Percentiles rank a stretch among this genome's conserved stretches.
These are phyloP conservation scores for Tipula vernalis DNA, from an alignment of 2,888 invertebrate genomes.

Conservation along the genomic window DNA sequence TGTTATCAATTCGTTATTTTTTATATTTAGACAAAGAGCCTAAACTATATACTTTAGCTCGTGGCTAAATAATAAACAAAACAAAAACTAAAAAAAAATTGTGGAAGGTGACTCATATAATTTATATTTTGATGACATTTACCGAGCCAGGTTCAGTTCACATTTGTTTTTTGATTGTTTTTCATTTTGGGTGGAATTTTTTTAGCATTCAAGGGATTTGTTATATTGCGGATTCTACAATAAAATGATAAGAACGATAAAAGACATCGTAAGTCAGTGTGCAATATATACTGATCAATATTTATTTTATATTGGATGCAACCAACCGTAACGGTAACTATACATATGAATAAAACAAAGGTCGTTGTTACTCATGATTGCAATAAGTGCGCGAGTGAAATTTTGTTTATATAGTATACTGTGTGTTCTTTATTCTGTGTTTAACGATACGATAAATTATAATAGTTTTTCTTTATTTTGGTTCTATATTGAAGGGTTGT, in stretches of 20 bases:
- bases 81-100: neutral
- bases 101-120: neutral
- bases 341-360: neutral
- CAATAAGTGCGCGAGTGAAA: neutral
- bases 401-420: no score
- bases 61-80: neutral
- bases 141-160: neutral
- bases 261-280: neutral
- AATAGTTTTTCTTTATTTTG: neutral
- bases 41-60: neutral
- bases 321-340: neutral
- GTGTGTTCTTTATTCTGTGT: neutral
- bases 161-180: neutral
- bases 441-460: neutral
- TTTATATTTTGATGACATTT: neutral
- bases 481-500: neutral
- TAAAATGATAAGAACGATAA: neutral
- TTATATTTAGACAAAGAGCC: neutral
- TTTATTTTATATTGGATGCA: neutral
- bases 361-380: neutral
- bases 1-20: neutral
- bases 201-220: neutral
- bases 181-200: neutral
- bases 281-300: neutral
- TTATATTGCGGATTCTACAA: neutral